Conservation (phyloP, 2,113 vertebrate genomes). For the Laticauda laticaudata region DNA sequence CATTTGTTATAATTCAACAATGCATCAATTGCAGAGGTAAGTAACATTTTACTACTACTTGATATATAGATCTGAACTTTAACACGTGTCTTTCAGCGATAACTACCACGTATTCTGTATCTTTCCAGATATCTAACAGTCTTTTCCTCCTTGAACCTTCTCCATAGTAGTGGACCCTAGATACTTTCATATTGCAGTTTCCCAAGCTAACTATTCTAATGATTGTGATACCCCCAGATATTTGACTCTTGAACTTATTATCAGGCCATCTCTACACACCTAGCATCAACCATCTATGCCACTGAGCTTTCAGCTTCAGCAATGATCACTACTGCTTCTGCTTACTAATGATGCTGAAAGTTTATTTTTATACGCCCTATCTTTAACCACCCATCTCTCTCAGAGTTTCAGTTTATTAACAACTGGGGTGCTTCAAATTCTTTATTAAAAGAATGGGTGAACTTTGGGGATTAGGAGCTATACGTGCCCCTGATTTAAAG, state of each 20-base stretch:
- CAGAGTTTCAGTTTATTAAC: background rate
- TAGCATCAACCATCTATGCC: background rate
- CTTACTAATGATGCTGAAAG: background rate
- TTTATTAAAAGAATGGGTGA: background rate
- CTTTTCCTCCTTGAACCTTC: background rate
- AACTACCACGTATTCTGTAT: background rate
- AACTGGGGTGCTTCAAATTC: background rate
- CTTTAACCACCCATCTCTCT: no score
- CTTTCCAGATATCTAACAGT: background rate
- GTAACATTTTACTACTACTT: background rate
- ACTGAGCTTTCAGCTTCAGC: background rate
- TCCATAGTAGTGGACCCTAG: background rate
- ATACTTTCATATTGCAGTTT: background rate
- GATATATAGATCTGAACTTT: background rate
- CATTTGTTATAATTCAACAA: background rate
- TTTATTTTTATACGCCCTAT: no score
- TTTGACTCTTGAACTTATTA: background rate
- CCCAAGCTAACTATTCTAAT: background rate
- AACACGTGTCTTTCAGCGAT: background rate
- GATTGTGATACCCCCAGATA: background rate
- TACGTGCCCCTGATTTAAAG: background rate
- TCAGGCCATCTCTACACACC: background rate
- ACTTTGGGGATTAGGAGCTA: background rate
- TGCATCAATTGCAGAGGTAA: background rate
- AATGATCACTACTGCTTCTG: background rate